Conservation (phyloP, 2,888 invertebrate genomes). For the Caenorhabditis angaria region DNA sequence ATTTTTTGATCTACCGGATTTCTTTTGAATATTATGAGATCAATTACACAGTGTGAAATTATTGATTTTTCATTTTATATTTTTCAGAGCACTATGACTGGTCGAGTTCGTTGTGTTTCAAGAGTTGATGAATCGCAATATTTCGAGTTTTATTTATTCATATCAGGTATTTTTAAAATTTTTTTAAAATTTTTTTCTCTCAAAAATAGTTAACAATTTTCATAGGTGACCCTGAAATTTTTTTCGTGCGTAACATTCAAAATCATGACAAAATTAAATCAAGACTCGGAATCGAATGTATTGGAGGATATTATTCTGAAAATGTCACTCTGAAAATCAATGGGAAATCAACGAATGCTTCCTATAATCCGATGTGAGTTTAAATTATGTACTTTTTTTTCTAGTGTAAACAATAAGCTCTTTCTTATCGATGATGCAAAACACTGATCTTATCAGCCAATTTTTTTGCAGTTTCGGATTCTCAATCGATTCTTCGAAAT, state of each 20-base stretch:
- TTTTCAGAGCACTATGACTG: background rate
- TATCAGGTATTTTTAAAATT: background rate
- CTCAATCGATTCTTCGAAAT: background rate
- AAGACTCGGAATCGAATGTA: slow-evolving; percentile 1
- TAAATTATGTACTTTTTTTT: too few relatives aligned
- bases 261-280: background rate
- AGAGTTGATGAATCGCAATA: background rate
- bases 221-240: background rate
- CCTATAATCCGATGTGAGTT: slow-evolving; percentile 28
- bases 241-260: background rate
- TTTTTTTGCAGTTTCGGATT: slow-evolving; percentile 14
- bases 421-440: too few relatives aligned
- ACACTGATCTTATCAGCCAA: too few relatives aligned
- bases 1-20: too few relatives aligned
- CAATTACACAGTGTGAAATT: too few relatives aligned
- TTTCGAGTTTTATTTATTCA: background rate
- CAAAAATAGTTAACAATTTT: background rate
- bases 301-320: slow-evolving; percentile 11
- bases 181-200: background rate
- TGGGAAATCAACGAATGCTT: background rate
- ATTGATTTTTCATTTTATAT: background rate
- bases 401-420: too few relatives aligned
- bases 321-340: slow-evolving; percentile 10
- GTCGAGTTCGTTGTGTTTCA: background rate
- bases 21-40: too few relatives aligned